Percentiles rank a stretch among this genome's conserved stretches.
phyloP scores from a whole-genome alignment of 35 echinoderm and acorn worm species.

The Nesometra sesokonis region DNA sequence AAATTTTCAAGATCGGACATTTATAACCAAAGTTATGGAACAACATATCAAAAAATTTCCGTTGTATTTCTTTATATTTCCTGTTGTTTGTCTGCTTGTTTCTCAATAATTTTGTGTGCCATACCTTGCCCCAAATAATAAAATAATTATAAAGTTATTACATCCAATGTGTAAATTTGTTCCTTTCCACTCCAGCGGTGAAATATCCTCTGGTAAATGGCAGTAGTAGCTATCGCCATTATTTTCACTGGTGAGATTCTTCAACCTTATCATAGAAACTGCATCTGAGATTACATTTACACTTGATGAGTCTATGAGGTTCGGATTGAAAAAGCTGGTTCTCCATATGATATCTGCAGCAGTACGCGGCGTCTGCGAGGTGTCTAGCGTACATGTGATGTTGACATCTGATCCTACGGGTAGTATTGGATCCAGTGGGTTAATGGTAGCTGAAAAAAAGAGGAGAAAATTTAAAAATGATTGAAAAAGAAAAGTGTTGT shows the following conservation, averaged over 20 bases:
- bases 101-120: too few relatives aligned
- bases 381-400: neutral
- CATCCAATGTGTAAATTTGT: neutral
- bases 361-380: neutral
- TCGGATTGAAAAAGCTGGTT: too few relatives aligned
- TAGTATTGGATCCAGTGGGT: neutral
- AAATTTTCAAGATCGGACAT: too few relatives aligned
- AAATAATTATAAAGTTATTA: neutral
- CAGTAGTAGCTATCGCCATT: neutral
- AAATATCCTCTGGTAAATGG: neutral
- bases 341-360: too few relatives aligned
- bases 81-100: too few relatives aligned
- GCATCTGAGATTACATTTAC: neutral
- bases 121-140: neutral
- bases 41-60: too few relatives aligned
- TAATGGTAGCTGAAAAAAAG: neutral
- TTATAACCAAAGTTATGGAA: too few relatives aligned
- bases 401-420: neutral
- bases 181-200: neutral
- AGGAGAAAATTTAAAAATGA: too few relatives aligned
- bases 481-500: too few relatives aligned
- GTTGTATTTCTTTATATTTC: too few relatives aligned
- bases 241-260: neutral
- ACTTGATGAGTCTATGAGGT: too few relatives aligned
- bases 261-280: neutral